A percentile compares a stretch with the other conserved stretches of the same genome.
Evolutionary conservation across 2,113 vertebrate species (phyloP).

Genomic region (Hypomesus transpacificus): DNA sequence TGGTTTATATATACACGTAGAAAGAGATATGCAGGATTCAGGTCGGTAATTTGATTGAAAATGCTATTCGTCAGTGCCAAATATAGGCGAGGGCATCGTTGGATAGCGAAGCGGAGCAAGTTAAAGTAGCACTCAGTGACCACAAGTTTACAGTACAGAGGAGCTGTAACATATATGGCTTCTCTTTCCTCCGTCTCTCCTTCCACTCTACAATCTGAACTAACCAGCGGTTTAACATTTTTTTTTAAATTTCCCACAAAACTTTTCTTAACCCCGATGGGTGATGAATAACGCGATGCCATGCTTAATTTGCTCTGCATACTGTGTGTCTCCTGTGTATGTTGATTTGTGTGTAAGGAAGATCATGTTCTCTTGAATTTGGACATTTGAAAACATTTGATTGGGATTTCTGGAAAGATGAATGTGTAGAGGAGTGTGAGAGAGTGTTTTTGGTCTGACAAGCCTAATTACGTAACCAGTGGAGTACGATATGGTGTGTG

Average conservation of each 20-base stretch:
- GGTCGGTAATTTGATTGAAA: slow-evolving; percentile 65
- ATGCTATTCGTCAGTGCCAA: slow-evolving; percentile 58
- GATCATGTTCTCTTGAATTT: too few species aligned
- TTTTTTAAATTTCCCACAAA: not conserved
- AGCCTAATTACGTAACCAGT: not conserved
- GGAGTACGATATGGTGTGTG: not conserved
- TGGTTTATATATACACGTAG: slow-evolving; percentile 39
- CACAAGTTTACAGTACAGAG: slow-evolving; percentile 50
- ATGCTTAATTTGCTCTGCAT: not conserved
- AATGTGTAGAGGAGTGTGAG: not conserved
- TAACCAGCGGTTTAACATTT: not conserved
- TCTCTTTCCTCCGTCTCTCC: not conserved
- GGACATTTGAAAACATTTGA: too few species aligned
- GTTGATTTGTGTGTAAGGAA: too few species aligned
- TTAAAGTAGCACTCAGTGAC: slow-evolving; percentile 53
- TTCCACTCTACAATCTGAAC: not conserved
- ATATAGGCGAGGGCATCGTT: slow-evolving; percentile 43
- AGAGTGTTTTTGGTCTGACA: not conserved
- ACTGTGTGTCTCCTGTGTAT: not conserved
- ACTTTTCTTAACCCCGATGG: not conserved
- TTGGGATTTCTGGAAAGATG: not conserved
- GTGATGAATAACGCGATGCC: not conserved
- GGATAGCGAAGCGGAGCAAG: slow-evolving; percentile 54
- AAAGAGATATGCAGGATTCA: slow-evolving; percentile 32
- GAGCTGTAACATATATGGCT: slow-evolving; percentile 38